Percentiles rank a stretch among this genome's conserved stretches.
phyloP scores from a whole-genome alignment of 2,888 invertebrate genomes.

The Nebria brevicollis region DNA sequence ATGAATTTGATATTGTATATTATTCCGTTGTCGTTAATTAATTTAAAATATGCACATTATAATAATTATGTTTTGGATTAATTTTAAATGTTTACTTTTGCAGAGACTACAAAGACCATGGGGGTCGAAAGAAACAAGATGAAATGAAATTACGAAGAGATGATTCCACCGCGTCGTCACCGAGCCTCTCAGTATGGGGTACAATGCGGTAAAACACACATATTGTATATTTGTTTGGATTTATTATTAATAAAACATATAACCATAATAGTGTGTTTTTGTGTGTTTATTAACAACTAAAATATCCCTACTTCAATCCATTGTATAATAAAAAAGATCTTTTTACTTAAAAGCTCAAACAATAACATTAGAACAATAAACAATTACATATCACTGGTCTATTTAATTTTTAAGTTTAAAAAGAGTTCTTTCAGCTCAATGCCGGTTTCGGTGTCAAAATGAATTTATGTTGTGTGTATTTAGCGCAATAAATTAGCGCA shows the following conservation, averaged over 20 bases:
- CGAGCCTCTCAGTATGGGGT: slow-evolving; percentile 76
- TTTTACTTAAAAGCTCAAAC: too few relatives aligned
- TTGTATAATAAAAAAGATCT: not conserved
- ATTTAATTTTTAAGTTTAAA: too few relatives aligned
- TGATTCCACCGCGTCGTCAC: slow-evolving; percentile 77
- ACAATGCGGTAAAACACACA: slow-evolving; percentile 57
- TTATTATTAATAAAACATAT: not conserved
- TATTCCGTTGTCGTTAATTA: too few relatives aligned
- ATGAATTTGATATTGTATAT: too few relatives aligned
- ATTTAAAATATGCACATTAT: too few relatives aligned
- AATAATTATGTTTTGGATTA: not conserved
- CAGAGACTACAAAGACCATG: slow-evolving; percentile 91
- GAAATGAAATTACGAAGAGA: slow-evolving; percentile 66
- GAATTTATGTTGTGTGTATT: too few relatives aligned
- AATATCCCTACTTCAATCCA: not conserved
- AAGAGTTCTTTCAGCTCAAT: too few relatives aligned
- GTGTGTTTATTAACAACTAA: not conserved
- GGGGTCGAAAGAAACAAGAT: slow-evolving; percentile 76
- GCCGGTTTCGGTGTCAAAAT: too few relatives aligned
- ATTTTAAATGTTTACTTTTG: slow-evolving; percentile 43
- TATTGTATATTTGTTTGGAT: not conserved
- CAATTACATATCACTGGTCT: too few relatives aligned
- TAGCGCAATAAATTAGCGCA: too few relatives aligned
- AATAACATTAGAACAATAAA: too few relatives aligned
- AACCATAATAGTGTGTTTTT: not conserved